Evolutionary conservation across 2,113 vertebrate genomes (phyloP), one percentile per base, ranked within the genome.

Genomic region (Ancistrus triradiatus): DNA sequence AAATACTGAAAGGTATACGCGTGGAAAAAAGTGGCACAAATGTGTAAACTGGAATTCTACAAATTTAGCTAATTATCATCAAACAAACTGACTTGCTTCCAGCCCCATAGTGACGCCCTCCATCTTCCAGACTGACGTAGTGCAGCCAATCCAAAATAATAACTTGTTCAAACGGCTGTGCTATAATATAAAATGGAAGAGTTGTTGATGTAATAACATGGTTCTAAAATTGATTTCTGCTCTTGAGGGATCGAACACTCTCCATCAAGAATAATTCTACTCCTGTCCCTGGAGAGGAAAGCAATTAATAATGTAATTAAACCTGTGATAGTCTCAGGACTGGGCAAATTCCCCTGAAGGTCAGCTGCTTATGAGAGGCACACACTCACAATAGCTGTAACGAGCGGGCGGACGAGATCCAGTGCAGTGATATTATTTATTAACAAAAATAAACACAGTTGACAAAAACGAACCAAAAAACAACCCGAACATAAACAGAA

Each of bases 281-380:
- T 18, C 17, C 31, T 6, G 7, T 62, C 70, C 59, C 40, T 35
- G 35, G 66, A 57, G 55, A 14, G 59, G 25, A 40, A 73, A 73
- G 44, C 58, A 40, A 73, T 64, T 68, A 63, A 63, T 73, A 68
- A 73, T 48, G 59, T 62, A 68, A 68, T 68, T 73, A 68, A 64
- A 52, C 22, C 53, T 59, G 31, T 52, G 10, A 59, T 64, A 52
- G 42, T 73, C 22, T 19, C 55, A 33, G 50, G 28, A 66, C 50
- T 27, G 42, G 43, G 60, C 19, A 1, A 42, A 67, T 11, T 17
- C 27, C 70, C 59, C 47, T 14, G 31, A 21, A 59, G 52, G 52
- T 8, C 27, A 13, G 2, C 48, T 43, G 42, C n/a, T 52, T 63
- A 68, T 67, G 56, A 51, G 31, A 24, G 2, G n/a, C 40, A 63